phyloP scores from a whole-genome alignment of 2,888 invertebrate genomes.

The Zygogramma bicolorata region DNA sequence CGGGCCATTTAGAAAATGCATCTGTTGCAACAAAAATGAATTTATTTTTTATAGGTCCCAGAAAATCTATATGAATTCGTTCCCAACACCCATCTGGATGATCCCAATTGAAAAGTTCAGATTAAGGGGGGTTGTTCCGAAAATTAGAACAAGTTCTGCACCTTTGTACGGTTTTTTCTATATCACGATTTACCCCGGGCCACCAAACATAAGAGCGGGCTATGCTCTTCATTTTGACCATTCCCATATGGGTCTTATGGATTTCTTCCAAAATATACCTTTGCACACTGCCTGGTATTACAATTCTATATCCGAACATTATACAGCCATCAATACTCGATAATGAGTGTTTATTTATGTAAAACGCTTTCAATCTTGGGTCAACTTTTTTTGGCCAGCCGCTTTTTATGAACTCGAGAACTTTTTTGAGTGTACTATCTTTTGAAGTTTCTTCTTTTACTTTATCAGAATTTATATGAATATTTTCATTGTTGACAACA shows the following conservation, averaged over 20 bases:
- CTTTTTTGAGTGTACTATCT: background rate
- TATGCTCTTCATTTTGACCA: too few relatives aligned
- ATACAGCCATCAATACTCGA: too few relatives aligned
- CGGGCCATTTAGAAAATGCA: background rate
- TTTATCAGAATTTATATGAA: background rate
- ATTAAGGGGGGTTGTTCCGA: background rate
- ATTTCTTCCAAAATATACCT: too few relatives aligned
- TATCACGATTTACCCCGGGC: too few relatives aligned
- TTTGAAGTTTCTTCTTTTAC: background rate
- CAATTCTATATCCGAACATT: too few relatives aligned
- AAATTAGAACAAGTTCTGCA: too few relatives aligned
- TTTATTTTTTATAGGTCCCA: background rate
- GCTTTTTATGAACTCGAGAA: too few relatives aligned
- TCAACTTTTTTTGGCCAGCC: background rate
- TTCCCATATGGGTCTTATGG: too few relatives aligned
- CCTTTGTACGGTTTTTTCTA: too few relatives aligned
- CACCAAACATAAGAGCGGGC: too few relatives aligned
- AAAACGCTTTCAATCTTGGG: background rate
- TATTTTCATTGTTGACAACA: background rate
- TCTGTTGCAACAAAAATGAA: background rate
- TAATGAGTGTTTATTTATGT: background rate
- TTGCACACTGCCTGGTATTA: too few relatives aligned
- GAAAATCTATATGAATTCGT: background rate
- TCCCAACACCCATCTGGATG: background rate
- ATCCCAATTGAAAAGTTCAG: background rate